These are phyloP conservation scores for Arvicanthis niloticus DNA, from an alignment of 2,113 vertebrate genomes.

Conservation along the genomic window DNA sequence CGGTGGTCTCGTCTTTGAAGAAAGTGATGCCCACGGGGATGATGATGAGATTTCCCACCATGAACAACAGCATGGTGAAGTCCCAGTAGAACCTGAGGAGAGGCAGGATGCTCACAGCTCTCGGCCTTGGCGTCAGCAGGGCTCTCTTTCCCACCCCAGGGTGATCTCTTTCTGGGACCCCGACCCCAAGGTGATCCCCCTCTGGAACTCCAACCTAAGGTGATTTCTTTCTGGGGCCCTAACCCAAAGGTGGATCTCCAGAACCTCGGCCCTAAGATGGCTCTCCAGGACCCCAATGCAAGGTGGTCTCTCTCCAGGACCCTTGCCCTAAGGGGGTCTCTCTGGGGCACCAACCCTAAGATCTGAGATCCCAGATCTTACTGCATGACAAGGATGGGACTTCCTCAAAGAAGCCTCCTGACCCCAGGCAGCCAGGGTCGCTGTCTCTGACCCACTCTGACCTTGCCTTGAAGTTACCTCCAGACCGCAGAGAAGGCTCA, in stretches of 20 bases:
- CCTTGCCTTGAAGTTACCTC: neutral
- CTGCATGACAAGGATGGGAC: neutral
- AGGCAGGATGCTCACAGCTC: neutral
- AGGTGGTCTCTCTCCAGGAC: no score
- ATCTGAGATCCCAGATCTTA: neutral
- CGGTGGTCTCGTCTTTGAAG: conserved; percentile 99
- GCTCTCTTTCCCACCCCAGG: neutral
- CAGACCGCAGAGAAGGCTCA: conserved; percentile 6
- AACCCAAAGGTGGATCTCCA: neutral
- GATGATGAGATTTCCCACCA: conserved; percentile 99
- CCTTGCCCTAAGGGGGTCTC: no score
- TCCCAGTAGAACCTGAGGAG: conserved; percentile 97
- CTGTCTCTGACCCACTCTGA: neutral
- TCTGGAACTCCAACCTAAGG: neutral
- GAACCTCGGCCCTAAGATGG: neutral
- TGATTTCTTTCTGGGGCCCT: neutral
- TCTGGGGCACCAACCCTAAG: no score
- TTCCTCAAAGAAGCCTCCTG: neutral
- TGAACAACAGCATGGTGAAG: conserved; percentile 99
- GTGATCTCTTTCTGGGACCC: neutral
- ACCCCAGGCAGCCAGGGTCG: neutral
- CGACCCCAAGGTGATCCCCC: neutral
- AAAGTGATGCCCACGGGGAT: conserved; percentile 99
- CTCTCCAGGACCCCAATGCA: neutral
- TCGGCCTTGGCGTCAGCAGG: neutral